A percentile compares a stretch with the other conserved stretches of the same genome.
These are phyloP conservation scores for Danio jaintianensis DNA, from an alignment of 2,797 vertebrate genomes.

Conservation along the genomic window DNA sequence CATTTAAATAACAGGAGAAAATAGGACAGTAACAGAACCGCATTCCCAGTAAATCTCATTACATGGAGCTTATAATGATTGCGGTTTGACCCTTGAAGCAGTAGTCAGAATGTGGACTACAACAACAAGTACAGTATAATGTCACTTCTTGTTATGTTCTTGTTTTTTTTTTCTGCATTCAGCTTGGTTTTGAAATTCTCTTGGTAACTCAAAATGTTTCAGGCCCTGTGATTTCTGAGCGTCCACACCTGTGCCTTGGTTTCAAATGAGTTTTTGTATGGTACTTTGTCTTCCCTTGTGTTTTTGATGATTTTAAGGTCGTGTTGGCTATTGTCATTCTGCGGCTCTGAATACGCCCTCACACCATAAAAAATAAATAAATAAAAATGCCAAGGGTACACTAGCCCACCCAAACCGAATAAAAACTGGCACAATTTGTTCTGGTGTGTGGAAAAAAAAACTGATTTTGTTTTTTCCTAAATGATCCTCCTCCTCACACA, in stretches of 20 bases:
- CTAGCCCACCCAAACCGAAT: too few relatives aligned
- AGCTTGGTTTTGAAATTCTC: slow-evolving; percentile 3
- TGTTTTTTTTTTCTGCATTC: neutral
- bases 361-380: too few relatives aligned
- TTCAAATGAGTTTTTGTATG: neutral
- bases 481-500: too few relatives aligned
- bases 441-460: too few relatives aligned
- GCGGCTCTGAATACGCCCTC: too few relatives aligned
- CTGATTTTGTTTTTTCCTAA: too few relatives aligned
- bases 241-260: neutral
- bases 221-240: neutral
- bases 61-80: slow-evolving; percentile 28
- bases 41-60: slow-evolving; percentile 33
- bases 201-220: neutral
- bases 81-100: slow-evolving; percentile 27
- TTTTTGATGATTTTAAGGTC: neutral
- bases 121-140: neutral
- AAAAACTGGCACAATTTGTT: too few relatives aligned
- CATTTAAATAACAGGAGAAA: slow-evolving; percentile 43
- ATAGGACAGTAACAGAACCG: neutral
- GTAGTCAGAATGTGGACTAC: neutral
- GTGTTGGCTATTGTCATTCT: neutral
- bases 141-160: neutral
- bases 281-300: neutral
- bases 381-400: too few relatives aligned